These are phyloP conservation scores for Nomada hirtipes DNA, from an alignment of 2,888 invertebrate genomes.

Conservation along the genomic window DNA sequence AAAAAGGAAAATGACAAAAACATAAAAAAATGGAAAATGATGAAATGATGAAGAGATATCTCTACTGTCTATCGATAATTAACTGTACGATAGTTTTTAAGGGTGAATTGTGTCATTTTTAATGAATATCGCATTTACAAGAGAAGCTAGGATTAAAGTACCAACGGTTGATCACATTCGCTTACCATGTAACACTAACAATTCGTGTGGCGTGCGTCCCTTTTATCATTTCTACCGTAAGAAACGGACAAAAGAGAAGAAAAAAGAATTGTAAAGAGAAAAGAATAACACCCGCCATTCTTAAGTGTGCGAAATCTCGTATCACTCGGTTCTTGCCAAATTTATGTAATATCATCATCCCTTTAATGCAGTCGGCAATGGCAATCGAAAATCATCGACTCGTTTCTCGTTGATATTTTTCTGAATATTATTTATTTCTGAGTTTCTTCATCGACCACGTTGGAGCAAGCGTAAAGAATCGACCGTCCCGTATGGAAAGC, in stretches of 20 bases:
- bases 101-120: constrained; percentile 59
- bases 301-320: constrained; percentile 21
- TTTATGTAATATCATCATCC: neutral
- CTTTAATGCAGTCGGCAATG: neutral
- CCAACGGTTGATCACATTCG: constrained; percentile 62
- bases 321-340: constrained; percentile 44
- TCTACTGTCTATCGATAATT: constrained; percentile 73
- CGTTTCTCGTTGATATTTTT: constrained; percentile 47
- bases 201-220: constrained; percentile 61
- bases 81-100: constrained; percentile 68
- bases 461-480: constrained; percentile 13
- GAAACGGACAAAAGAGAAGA: neutral
- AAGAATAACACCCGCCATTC: constrained; percentile 30
- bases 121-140: constrained; percentile 68
- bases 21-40: constrained; percentile 52
- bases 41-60: constrained; percentile 63
- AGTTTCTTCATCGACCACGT: constrained; percentile 23
- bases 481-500: constrained; percentile 53
- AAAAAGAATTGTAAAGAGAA: neutral
- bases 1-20: constrained; percentile 78
- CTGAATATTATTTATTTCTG: constrained; percentile 51
- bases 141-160: constrained; percentile 72
- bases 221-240: constrained; percentile 50
- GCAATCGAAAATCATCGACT: constrained; percentile 12
- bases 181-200: constrained; percentile 57